Evolutionary conservation across 2,797 vertebrate genomes (phyloP).

Genomic region (Brachyrhaphis roseni): DNA sequence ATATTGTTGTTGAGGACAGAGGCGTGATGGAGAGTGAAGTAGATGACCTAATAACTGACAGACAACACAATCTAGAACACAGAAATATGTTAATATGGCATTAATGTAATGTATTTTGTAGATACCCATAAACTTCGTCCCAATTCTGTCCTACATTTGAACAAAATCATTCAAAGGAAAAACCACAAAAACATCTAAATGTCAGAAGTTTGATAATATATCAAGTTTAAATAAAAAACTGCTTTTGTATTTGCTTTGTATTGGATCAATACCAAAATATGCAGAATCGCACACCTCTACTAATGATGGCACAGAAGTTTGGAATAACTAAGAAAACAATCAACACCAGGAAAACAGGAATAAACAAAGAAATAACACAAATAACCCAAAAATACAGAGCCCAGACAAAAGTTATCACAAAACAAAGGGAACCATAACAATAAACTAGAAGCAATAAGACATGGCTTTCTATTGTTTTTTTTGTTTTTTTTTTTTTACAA

Average conservation of each 20-base stretch:
- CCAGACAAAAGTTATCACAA: background rate
- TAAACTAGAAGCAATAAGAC: background rate
- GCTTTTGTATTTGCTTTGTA: too few relatives aligned
- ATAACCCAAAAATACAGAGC: background rate
- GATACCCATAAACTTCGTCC: too few relatives aligned
- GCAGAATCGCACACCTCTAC: background rate
- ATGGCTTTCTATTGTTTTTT: background rate
- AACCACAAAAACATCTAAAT: too few relatives aligned
- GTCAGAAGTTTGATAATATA: too few relatives aligned
- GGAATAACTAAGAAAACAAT: background rate
- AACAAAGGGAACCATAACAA: background rate
- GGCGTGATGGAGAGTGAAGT: background rate
- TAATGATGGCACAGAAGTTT: background rate
- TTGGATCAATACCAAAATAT: too few relatives aligned
- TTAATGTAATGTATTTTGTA: too few relatives aligned
- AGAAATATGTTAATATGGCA: too few relatives aligned
- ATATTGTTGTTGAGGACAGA: background rate
- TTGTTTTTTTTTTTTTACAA: background rate
- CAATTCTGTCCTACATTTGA: too few relatives aligned
- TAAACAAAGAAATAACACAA: background rate
- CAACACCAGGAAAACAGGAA: background rate
- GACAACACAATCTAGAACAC: background rate
- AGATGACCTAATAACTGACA: background rate
- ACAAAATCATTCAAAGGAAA: too few relatives aligned
- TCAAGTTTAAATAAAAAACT: too few relatives aligned